These are phyloP conservation scores for Acestrorhynchus altus DNA, from an alignment of 2,797 vertebrate species.

Conservation along the genomic window DNA sequence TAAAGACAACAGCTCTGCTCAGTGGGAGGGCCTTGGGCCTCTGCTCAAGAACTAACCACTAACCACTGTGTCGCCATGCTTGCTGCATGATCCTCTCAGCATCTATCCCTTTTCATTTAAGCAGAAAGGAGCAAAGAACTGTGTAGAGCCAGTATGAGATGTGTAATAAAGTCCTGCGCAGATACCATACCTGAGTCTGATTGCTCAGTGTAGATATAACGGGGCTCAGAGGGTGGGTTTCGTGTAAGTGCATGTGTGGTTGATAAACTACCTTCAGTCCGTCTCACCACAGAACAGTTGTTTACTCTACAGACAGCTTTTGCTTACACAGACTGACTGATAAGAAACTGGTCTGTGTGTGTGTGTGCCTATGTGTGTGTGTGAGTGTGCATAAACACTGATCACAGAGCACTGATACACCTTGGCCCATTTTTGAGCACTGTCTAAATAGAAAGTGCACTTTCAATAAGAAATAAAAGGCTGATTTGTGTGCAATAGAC, in stretches of 20 bases:
- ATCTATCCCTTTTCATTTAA: neutral
- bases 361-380: slow-evolving; percentile 32
- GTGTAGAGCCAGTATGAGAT: slow-evolving; percentile 13
- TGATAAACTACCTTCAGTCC: slow-evolving; percentile 15
- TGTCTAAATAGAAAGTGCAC: slow-evolving; percentile 33
- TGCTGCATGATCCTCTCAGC: neutral
- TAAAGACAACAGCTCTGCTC: neutral
- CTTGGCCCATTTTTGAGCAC: slow-evolving; percentile 29
- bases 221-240: slow-evolving; percentile 15
- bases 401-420: slow-evolving; percentile 57
- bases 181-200: slow-evolving; percentile 10
- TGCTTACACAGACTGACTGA: slow-evolving; percentile 72
- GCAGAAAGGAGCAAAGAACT: slow-evolving; percentile 18
- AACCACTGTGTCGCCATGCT: neutral
- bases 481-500: neutral
- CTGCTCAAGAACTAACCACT: slow-evolving; percentile 5
- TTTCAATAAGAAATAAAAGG: neutral
- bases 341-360: slow-evolving; percentile 60
- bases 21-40: neutral
- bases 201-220: slow-evolving; percentile 16
- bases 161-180: slow-evolving; percentile 19
- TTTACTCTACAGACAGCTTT: slow-evolving; percentile 62
- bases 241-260: slow-evolving; percentile 19
- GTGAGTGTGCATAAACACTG: slow-evolving; percentile 26
- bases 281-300: slow-evolving; percentile 37